Percentiles rank a stretch among this genome's conserved stretches.
Evolutionary conservation across 2,888 invertebrate species (phyloP).

Genomic region (Diaperis boleti): DNA sequence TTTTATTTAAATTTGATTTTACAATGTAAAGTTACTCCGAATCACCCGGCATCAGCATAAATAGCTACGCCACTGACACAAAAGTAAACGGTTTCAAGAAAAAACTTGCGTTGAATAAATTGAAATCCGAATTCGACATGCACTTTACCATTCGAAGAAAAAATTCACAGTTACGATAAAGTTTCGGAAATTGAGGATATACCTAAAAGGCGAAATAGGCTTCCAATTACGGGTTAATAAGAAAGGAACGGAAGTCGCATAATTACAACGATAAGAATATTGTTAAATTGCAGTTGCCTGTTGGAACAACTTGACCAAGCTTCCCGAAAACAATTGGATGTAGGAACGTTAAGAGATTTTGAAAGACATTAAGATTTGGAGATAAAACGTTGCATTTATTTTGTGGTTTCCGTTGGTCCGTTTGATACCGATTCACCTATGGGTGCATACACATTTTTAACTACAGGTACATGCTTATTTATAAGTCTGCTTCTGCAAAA

Average conservation of each 20-base stretch:
- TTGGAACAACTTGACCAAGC: constrained; percentile 19
- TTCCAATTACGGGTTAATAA: constrained; percentile 31
- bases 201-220: constrained; percentile 11
- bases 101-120: constrained; percentile 8
- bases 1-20: too few relatives aligned
- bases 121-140: background rate
- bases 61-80: too few relatives aligned
- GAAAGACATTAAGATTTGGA: background rate
- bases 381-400: too few relatives aligned
- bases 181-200: constrained; percentile 27
- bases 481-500: too few relatives aligned
- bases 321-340: constrained; percentile 10
- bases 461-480: too few relatives aligned
- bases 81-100: background rate
- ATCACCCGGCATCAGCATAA: too few relatives aligned
- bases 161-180: constrained; percentile 12
- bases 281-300: constrained; percentile 24
- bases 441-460: too few relatives aligned
- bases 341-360: background rate
- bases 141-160: constrained; percentile 7
- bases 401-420: too few relatives aligned
- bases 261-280: constrained; percentile 28
- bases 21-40: too few relatives aligned
- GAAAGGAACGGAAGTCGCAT: constrained; percentile 18
- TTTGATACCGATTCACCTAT: too few relatives aligned